Evolutionary conservation across 2,888 invertebrate species (phyloP).

Genomic region (Stenodera caucasica): DNA sequence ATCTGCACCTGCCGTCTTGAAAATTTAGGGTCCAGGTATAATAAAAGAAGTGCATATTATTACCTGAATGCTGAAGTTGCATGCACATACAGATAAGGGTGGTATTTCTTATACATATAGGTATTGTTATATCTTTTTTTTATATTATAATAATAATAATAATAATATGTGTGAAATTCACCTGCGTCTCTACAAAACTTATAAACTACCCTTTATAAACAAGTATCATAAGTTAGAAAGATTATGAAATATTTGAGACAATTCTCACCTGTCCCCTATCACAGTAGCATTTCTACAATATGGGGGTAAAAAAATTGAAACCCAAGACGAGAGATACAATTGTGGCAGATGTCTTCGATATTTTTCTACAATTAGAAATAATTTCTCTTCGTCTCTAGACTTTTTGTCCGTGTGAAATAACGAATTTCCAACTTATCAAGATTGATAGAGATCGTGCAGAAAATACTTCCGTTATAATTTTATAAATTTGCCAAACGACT

Average conservation of each 20-base stretch:
- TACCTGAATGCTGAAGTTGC: slow-evolving; percentile 12
- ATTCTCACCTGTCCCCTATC: slow-evolving; percentile 25
- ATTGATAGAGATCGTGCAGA: not conserved
- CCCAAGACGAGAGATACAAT: slow-evolving; percentile 17
- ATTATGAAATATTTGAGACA: slow-evolving; percentile 19
- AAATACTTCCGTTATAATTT: not conserved
- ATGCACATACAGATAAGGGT: slow-evolving; percentile 9
- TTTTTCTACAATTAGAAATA: not conserved
- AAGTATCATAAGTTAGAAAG: slow-evolving; percentile 25
- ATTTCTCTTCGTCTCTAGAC: not conserved
- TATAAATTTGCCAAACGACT: too few relatives aligned
- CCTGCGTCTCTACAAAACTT: slow-evolving; percentile 12
- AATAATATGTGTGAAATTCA: slow-evolving; percentile 13
- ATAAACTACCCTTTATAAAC: slow-evolving; percentile 21
- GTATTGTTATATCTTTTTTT: slow-evolving; percentile 9
- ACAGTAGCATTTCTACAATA: slow-evolving; percentile 16
- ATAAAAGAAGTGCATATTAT: not conserved
- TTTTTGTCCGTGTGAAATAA: not conserved
- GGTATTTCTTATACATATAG: not conserved
- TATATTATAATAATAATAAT: not conserved
- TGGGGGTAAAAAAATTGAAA: slow-evolving; percentile 22
- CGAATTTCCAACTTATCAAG: too few relatives aligned
- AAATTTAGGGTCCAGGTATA: slow-evolving; percentile 17
- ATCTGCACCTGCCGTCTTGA: slow-evolving; percentile 44
- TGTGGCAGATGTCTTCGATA: slow-evolving; percentile 16